phyloP scores from a whole-genome alignment of 2,113 vertebrate species.

The Pelecanus crispus region DNA sequence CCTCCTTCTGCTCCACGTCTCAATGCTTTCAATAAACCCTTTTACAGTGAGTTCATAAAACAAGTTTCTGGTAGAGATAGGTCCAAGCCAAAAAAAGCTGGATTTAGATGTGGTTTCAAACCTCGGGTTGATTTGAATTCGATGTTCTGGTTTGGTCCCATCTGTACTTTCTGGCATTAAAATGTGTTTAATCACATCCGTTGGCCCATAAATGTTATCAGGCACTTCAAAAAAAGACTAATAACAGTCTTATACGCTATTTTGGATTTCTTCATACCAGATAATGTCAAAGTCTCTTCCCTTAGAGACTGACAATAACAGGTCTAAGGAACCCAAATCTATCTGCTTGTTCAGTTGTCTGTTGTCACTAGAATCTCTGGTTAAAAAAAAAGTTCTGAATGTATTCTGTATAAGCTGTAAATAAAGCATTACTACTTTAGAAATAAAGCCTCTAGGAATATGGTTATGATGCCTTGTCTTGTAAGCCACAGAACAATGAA shows the following conservation, averaged over 20 bases:
- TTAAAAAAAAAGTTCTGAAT: constrained; percentile 50
- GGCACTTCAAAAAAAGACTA: constrained; percentile 79
- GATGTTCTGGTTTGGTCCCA: constrained; percentile 49
- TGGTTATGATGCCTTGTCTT: constrained; percentile 43
- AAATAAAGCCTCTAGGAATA: constrained; percentile 62
- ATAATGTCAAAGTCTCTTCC: constrained; percentile 20
- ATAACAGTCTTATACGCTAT: constrained; percentile 60
- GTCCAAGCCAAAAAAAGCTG: constrained; percentile 49
- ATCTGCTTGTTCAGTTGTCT: constrained; percentile 49
- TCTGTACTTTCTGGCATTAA: constrained; percentile 63
- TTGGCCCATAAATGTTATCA: constrained; percentile 74
- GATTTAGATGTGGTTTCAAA: constrained; percentile 41
- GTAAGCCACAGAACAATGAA: not conserved
- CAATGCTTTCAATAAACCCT: constrained; percentile 48
- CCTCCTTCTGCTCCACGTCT: constrained; percentile 31
- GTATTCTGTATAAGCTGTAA: constrained; percentile 57
- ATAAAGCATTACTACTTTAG: constrained; percentile 38
- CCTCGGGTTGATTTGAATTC: not conserved
- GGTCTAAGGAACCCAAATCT: constrained; percentile 39
- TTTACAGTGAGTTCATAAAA: constrained; percentile 60
- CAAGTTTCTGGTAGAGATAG: constrained; percentile 51
- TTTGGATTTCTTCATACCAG: constrained; percentile 42
- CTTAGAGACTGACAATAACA: constrained; percentile 17
- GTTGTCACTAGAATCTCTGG: constrained; percentile 54
- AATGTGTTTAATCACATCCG: constrained; percentile 52